Evolutionary conservation across 2,888 invertebrate genomes (phyloP).

Genomic region (Formica aserva): DNA sequence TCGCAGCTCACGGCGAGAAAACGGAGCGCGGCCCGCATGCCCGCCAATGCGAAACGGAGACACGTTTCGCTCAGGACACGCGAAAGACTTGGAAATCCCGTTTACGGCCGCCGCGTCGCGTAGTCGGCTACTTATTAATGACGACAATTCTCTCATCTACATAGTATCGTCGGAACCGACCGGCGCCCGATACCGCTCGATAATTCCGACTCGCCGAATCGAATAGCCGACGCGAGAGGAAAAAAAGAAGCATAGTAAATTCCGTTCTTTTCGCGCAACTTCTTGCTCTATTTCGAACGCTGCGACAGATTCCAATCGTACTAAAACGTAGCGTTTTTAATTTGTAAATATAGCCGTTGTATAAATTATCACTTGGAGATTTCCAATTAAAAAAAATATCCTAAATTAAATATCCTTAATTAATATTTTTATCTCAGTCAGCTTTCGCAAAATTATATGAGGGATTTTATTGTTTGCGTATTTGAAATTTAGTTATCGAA

Average conservation of each 20-base stretch:
- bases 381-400: neutral
- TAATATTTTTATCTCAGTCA: neutral
- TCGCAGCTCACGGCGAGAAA: constrained; percentile 65
- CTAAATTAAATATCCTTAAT: neutral
- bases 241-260: neutral
- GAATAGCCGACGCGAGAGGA: neutral
- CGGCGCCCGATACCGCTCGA: neutral
- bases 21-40: constrained; percentile 76
- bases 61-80: constrained; percentile 67
- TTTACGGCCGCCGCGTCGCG: constrained; percentile 4
- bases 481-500: neutral
- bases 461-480: neutral
- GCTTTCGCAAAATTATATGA: neutral
- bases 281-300: neutral
- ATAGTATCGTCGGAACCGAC: neutral
- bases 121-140: neutral
- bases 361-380: neutral
- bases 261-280: neutral
- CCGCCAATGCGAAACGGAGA: constrained; percentile 79
- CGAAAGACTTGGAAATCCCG: constrained; percentile 58
- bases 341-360: neutral
- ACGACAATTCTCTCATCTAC: neutral
- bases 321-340: neutral
- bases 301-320: neutral
- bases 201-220: neutral